Conservation (phyloP, 2,797 vertebrate genomes). For the Distichodus sexfasciatus region DNA sequence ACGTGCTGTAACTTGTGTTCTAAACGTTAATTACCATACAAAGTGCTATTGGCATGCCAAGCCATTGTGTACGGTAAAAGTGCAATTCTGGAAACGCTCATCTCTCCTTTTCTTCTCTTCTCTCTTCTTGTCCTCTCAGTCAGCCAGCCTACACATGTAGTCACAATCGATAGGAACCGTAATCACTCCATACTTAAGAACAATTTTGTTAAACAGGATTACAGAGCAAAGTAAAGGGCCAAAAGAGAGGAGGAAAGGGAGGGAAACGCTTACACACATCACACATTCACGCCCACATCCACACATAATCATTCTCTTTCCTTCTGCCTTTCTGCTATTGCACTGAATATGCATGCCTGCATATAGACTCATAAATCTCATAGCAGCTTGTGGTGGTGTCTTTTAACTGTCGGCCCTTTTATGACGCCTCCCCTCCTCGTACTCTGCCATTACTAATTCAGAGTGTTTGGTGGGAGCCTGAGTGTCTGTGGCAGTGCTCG, state of each 20-base stretch:
- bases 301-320: constrained; percentile 2
- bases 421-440: constrained; percentile 11
- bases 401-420: constrained; percentile 61
- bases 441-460: constrained; percentile 88
- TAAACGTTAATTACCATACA: constrained; percentile 13
- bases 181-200: too few relatives aligned
- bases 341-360: constrained; percentile 6
- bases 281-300: too few relatives aligned
- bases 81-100: neutral
- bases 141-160: too few relatives aligned
- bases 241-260: neutral
- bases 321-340: neutral
- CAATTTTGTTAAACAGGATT: neutral
- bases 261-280: constrained; percentile 45
- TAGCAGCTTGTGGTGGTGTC: constrained; percentile 59
- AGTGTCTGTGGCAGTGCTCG: constrained; percentile 82
- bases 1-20: neutral
- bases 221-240: neutral
- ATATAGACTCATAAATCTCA: constrained; percentile 59
- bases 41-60: constrained; percentile 1
- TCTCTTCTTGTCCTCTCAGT: neutral
- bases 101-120: neutral
- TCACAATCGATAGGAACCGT: too few relatives aligned
- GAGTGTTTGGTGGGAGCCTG: constrained; percentile 87
- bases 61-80: neutral